Evolutionary conservation across 30 jellyfish, hydroid and myxozoan species (phyloP).

Genomic region (Hydractinia symbiolongicarpus): DNA sequence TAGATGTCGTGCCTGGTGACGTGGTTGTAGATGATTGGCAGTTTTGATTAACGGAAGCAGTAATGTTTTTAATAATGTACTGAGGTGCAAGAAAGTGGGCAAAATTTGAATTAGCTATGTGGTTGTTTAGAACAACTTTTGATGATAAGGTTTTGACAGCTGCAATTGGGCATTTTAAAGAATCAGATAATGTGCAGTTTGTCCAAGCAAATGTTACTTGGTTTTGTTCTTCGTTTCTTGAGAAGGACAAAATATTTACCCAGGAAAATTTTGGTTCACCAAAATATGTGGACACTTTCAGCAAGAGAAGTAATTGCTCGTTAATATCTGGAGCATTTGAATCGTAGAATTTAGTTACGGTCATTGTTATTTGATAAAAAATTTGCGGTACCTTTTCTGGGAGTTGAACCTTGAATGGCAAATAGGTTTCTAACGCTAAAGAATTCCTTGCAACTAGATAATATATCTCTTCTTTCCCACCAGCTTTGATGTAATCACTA

Average conservation of each 20-base stretch:
- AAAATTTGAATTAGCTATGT: slow-evolving; percentile 44
- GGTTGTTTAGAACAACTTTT: slow-evolving; percentile 42
- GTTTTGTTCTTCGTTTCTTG: slow-evolving; percentile 30
- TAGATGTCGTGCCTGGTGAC: slow-evolving; percentile 21
- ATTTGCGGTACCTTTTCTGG: slow-evolving; percentile 55
- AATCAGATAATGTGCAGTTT: slow-evolving; percentile 59
- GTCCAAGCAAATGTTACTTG: slow-evolving; percentile 71
- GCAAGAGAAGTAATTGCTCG: slow-evolving; percentile 49
- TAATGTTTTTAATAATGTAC: slow-evolving; percentile 35
- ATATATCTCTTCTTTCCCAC: slow-evolving; percentile 19
- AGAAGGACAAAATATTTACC: slow-evolving; percentile 41
- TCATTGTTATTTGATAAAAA: slow-evolving; percentile 43
- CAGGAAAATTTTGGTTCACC: slow-evolving; percentile 35
- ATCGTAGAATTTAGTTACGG: slow-evolving; percentile 46
- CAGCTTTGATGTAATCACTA: slow-evolving; percentile 45
- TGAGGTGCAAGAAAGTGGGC: slow-evolving; percentile 52
- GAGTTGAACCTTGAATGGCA: slow-evolving; percentile 25
- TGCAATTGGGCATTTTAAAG: slow-evolving; percentile 44
- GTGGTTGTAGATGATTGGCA: slow-evolving; percentile 27
- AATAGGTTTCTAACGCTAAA: slow-evolving; percentile 33
- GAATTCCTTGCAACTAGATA: slow-evolving; percentile 62
- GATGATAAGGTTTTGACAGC: slow-evolving; percentile 36
- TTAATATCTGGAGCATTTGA: slow-evolving; percentile 50
- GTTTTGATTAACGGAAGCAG: slow-evolving; percentile 30
- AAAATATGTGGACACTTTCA: slow-evolving; percentile 47